These are phyloP conservation scores for Pipistrellus pipistrellus DNA, from an alignment of 2,797 vertebrate genomes.

Conservation along the genomic window DNA sequence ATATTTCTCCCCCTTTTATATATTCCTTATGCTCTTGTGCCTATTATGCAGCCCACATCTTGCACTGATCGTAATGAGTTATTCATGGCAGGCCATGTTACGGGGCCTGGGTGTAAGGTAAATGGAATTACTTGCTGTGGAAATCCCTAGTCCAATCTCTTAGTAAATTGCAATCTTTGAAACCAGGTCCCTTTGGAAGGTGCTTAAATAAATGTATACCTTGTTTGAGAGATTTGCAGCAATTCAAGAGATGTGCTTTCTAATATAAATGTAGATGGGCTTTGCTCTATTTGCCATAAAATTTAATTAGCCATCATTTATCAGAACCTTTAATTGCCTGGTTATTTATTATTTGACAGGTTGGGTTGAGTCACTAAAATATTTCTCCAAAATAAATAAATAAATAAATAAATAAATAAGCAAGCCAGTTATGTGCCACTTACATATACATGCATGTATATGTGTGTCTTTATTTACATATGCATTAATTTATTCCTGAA, in stretches of 20 bases:
- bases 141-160: constrained; percentile 72
- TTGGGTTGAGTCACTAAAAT: constrained; percentile 69
- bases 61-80: not conserved
- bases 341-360: constrained; percentile 72
- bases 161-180: constrained; percentile 69
- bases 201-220: constrained; percentile 67
- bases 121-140: constrained; percentile 68
- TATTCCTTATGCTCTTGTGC: constrained; percentile 2
- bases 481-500: not conserved
- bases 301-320: constrained; percentile 77
- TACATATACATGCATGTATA: not conserved
- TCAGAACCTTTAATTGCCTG: constrained; percentile 80
- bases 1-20: not conserved
- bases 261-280: constrained; percentile 67
- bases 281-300: constrained; percentile 72
- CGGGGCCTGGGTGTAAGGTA: constrained; percentile 55
- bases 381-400: not conserved
- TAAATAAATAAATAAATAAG: not conserved
- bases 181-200: constrained; percentile 71
- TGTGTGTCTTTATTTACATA: not conserved
- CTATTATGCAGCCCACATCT: constrained; percentile 27
- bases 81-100: constrained; percentile 23
- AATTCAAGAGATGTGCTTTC: constrained; percentile 76
- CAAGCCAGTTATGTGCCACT: not conserved
- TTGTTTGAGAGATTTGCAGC: constrained; percentile 67